A percentile compares a stretch with the other conserved stretches of the same genome.
Conservation (phyloP, 2,113 vertebrate species). For the Esox niger region DNA sequence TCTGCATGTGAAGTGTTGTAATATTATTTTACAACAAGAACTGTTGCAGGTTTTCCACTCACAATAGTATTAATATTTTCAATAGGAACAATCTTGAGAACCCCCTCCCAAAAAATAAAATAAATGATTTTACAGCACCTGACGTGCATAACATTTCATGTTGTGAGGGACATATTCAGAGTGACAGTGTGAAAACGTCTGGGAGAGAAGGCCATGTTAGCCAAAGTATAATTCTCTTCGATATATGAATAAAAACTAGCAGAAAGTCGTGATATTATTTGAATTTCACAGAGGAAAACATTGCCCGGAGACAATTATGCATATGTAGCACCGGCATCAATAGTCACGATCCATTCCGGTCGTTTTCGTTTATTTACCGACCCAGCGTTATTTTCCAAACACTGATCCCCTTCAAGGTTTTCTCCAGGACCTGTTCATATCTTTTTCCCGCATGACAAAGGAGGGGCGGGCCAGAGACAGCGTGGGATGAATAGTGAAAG, state of each 20-base stretch:
- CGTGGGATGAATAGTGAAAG: conserved; percentile 43
- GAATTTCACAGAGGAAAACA: conserved; percentile 45
- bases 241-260: conserved; percentile 44
- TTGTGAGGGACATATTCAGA: background rate
- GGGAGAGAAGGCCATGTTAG: conserved; percentile 5
- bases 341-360: conserved; percentile 20
- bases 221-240: conserved; percentile 27
- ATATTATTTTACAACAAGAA: background rate
- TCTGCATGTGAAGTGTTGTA: background rate
- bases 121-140: too few relatives aligned
- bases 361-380: conserved; percentile 50
- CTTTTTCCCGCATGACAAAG: conserved; percentile 46
- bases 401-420: conserved; percentile 41
- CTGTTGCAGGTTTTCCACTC: background rate
- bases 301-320: conserved; percentile 30
- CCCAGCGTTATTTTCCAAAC: conserved; percentile 46
- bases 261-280: conserved; percentile 27
- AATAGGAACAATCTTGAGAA: too few relatives aligned
- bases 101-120: too few relatives aligned
- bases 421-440: conserved; percentile 38
- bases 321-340: conserved; percentile 14
- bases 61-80: too few relatives aligned
- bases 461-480: conserved; percentile 21
- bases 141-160: too few relatives aligned
- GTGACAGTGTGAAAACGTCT: background rate